These are phyloP conservation scores for Porites divaricata DNA, from an alignment of 92 coral and sea anemone species.

Conservation along the genomic window DNA sequence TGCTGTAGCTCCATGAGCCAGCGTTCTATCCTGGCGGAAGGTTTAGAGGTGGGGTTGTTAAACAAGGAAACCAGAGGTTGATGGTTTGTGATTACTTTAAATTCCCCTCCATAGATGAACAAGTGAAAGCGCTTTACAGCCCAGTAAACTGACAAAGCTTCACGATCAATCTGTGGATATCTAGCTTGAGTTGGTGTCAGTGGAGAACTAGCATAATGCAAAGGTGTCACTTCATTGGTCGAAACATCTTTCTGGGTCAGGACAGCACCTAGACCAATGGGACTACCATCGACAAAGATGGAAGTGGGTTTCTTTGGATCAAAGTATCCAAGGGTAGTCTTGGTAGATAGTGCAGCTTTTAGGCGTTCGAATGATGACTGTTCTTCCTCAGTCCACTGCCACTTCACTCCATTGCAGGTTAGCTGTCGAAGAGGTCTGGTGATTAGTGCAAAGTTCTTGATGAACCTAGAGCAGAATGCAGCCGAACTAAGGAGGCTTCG, in stretches of 20 bases:
- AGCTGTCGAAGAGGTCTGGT: slow-evolving; percentile 66
- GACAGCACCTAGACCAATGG: slow-evolving; percentile 56
- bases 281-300: slow-evolving; percentile 57
- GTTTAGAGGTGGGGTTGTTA: slow-evolving; percentile 52
- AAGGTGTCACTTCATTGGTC: slow-evolving; percentile 30
- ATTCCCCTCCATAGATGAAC: slow-evolving; percentile 15
- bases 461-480: slow-evolving; percentile 66
- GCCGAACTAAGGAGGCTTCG: slow-evolving; percentile 58
- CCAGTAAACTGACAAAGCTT: slow-evolving; percentile 58
- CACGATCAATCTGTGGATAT: slow-evolving; percentile 46
- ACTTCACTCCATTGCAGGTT: slow-evolving; percentile 36
- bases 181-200: slow-evolving; percentile 46
- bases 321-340: slow-evolving; percentile 58
- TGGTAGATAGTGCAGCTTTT: slow-evolving; percentile 32
- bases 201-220: slow-evolving; percentile 59
- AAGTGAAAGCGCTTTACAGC: slow-evolving; percentile 46
- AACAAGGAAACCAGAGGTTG: slow-evolving; percentile 49
- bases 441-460: slow-evolving; percentile 59
- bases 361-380: slow-evolving; percentile 41
- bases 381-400: slow-evolving; percentile 39
- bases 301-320: slow-evolving; percentile 47
- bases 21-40: slow-evolving; percentile 53
- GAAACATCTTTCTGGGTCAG: slow-evolving; percentile 38
- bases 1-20: slow-evolving; percentile 54
- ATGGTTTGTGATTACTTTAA: slow-evolving; percentile 49